phyloP scores from a whole-genome alignment of 1,140 invertebrate genomes.

The Periplaneta americana region DNA sequence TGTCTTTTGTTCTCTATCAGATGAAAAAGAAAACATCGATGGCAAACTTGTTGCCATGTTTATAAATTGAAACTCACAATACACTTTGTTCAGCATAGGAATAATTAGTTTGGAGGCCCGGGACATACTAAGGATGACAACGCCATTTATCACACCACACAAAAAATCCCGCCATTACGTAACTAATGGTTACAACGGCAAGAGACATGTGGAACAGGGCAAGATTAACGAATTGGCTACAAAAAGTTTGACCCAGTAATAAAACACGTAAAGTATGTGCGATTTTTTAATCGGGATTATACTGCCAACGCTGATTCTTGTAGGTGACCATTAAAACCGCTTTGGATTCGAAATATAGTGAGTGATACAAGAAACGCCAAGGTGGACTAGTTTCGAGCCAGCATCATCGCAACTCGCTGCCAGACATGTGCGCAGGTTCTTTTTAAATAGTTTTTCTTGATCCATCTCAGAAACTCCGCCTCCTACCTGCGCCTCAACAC shows the following conservation, averaged over 20 bases:
- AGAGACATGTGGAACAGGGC: too few species aligned
- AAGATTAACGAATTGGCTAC: too few species aligned
- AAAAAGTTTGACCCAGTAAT: background rate
- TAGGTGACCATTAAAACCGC: background rate
- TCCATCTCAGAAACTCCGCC: background rate
- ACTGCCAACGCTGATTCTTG: background rate
- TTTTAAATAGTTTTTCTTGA: background rate
- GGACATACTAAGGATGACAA: too few species aligned
- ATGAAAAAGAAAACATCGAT: too few species aligned
- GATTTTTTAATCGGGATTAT: background rate
- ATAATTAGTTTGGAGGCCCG: too few species aligned
- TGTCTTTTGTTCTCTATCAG: too few species aligned
- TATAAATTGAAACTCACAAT: too few species aligned
- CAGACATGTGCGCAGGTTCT: background rate
- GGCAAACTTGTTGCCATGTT: too few species aligned
- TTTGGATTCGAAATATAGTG: background rate
- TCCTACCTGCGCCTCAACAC: background rate
- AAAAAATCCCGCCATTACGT: too few species aligned
- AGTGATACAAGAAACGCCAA: background rate
- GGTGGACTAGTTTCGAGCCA: background rate
- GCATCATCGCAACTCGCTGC: background rate
- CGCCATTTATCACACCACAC: too few species aligned
- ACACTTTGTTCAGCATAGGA: too few species aligned
- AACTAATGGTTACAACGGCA: too few species aligned
- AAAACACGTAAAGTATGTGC: background rate